Base-by-base conservation (phyloP, 2,797 vertebrate species). In the Bufotes viridis region DNA sequence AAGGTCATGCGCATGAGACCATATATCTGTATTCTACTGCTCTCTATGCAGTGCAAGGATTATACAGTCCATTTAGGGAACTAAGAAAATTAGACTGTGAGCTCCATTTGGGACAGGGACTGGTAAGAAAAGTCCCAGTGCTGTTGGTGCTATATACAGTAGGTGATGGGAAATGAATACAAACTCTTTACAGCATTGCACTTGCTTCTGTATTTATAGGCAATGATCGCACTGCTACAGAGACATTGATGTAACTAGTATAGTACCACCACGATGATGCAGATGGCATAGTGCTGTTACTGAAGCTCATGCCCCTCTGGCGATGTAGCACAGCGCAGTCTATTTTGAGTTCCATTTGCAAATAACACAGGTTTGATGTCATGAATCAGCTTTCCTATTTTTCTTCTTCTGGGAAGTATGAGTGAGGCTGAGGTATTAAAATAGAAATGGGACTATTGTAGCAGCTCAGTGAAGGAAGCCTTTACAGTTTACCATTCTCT, bases 331-430 rank as follows among this genome's bases (percentile, higher is more conserved):
- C 49, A 51, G n/a, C 18, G 49, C 15, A 10, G 49, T 67, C 81
- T 82, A 69, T 82, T 78, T 85, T 53, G 9, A 60, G 76, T 61
- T 63, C 55, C 74, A 61, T 65, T 76, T 51, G 57, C 58, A 67
- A 78, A 42, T 65, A 78, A 78, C 58, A 65, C 74, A 85, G 42
- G 24, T 85, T 78, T 85, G 42, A 85, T 85, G 55, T 63, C 65
- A 85, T 55, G 74, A 63, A 63, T 63, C 57, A 75, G 69, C 74
- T 78, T 69, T 51, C 34, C 42, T 78, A 78, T 78, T 85, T 76
- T 53, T 65, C 74, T 53, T 61, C 74, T 85, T 76, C 84, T 85
- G 74, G 84, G 84, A 85, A 85, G 72, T 49, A 49, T 61, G 14
- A 63, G 58, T 85, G 84, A 63, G 34, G 57, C 74, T 20, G 63